Base-by-base conservation (phyloP, 1,140 invertebrate genomes). In the Sinella curviseta region DNA sequence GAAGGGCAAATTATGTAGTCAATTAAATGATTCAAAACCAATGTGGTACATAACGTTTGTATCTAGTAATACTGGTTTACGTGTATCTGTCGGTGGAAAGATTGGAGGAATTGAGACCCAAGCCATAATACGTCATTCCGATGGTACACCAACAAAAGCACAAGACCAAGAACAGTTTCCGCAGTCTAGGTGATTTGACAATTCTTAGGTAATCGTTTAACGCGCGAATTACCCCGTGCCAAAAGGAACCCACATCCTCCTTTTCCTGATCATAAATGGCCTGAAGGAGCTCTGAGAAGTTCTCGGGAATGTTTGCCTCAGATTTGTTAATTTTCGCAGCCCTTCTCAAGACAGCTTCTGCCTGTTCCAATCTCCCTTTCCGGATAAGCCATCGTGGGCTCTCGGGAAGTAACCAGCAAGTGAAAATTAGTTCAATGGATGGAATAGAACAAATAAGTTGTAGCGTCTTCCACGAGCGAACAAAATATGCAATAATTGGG, bases 391-490 rank as follows among this genome's bases (percentile, higher is more conserved):
- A 70, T 30, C 65, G 26, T 14, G 65, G 65, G 31, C 65, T 70
- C 24, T 70, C 65, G 2, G 80, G 79, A 0, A 80, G 48, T 0
- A 79, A 39, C 60, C 76, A 83, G 76, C 80, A 79, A 20, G 81
- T 82, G 4, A 67, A 8, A 36, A 82, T 57, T 8, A 82, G 48
- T 65, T 79, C 31, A 12, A 76, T 35, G 14, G 81, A 60, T 26
- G 81, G 81, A n/a, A 57, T 70, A 48, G 73, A 83, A 30, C 8
- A 12, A 12, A 85, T 84, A 17, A 89, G 81, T 81, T 88, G 87
- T 30, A 89, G 84, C 74, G 86, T 80, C 65, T 84, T 81, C 88
- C 88, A 89, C 80, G 87, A 83, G 36, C 86, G 79, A 4, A 89
- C 76, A n/a, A 86, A 78, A 77, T 87, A 89, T 3, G 87, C 87